Conservation (phyloP, 2,888 invertebrate genomes). For the Neoscelio sp. region DNA sequence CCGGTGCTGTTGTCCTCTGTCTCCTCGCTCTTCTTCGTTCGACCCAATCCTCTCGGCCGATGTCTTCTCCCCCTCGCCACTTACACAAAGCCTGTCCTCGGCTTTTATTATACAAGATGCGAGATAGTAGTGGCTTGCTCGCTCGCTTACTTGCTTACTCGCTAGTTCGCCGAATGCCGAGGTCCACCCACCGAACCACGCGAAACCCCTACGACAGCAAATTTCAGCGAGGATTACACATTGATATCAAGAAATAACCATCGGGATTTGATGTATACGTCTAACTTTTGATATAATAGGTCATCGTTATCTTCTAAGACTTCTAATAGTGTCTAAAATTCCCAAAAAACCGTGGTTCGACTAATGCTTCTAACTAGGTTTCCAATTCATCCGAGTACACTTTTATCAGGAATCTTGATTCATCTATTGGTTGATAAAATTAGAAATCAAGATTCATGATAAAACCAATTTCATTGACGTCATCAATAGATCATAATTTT, state of each 20-base stretch:
- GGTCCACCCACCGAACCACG: slow-evolving; percentile 35
- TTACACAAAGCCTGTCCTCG: slow-evolving; percentile 72
- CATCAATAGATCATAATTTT: no score
- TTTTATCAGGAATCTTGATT: no score
- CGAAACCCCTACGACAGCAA: slow-evolving; percentile 1
- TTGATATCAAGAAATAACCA: slow-evolving; percentile 13
- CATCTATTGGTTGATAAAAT: no score
- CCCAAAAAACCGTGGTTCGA: no score
- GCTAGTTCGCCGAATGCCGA: slow-evolving; percentile 29
- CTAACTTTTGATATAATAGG: slow-evolving; percentile 12
- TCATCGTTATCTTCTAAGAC: no score
- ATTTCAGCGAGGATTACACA: slow-evolving; percentile 5
- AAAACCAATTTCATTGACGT: no score
- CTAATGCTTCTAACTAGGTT: no score
- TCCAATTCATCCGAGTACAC: no score
- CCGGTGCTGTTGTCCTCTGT: slow-evolving; percentile 34
- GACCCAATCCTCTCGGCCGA: slow-evolving; percentile 57
- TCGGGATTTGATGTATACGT: slow-evolving; percentile 4
- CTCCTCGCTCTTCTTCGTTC: slow-evolving; percentile 44
- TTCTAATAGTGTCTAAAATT: no score
- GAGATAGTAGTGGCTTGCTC: slow-evolving; percentile 39
- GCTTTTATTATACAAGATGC: slow-evolving; percentile 80
- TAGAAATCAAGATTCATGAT: no score
- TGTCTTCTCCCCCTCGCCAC: slow-evolving; percentile 52
- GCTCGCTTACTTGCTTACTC: slow-evolving; percentile 18